These are phyloP conservation scores for Ctenodactylus gundi DNA, from an alignment of 2,113 vertebrate species.

Conservation along the genomic window DNA sequence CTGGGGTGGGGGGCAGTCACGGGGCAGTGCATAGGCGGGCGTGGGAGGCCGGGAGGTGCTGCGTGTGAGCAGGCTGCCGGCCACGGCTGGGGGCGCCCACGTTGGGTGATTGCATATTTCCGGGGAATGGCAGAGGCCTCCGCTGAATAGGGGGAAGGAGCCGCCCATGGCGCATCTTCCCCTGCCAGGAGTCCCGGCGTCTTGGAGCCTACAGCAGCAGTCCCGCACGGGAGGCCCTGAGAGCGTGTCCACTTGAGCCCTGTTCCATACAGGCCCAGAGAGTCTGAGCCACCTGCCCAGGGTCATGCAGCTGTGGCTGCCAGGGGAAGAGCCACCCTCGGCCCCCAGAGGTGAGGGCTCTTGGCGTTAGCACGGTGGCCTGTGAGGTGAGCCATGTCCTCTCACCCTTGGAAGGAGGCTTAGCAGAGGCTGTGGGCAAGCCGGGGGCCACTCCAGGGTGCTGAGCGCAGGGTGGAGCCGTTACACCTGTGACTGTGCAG, in stretches of 20 bases:
- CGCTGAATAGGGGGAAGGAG: background rate
- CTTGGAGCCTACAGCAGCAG: background rate
- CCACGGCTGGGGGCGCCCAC: background rate
- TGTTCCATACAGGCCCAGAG: background rate
- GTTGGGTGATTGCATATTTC: conserved; percentile 77
- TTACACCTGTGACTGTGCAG: no score
- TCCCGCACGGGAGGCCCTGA: background rate
- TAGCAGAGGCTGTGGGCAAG: background rate
- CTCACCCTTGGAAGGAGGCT: background rate
- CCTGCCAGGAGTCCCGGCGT: background rate
- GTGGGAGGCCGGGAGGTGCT: conserved; percentile 84
- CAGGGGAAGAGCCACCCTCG: background rate
- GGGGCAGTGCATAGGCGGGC: conserved; percentile 90
- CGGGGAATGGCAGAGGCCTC: conserved; percentile 45
- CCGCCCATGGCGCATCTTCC: background rate
- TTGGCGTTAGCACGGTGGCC: background rate
- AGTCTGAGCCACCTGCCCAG: background rate
- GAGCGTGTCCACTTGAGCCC: background rate
- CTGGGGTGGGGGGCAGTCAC: conserved; percentile 80
- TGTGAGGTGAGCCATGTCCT: background rate
- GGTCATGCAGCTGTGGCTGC: background rate
- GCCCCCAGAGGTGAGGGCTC: background rate
- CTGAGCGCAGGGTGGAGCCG: no score
- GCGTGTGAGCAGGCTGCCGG: conserved; percentile 83
- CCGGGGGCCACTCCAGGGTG: no score